These are phyloP conservation scores for Malacoctenus gilli DNA, from an alignment of 2,797 vertebrate species.

Conservation along the genomic window DNA sequence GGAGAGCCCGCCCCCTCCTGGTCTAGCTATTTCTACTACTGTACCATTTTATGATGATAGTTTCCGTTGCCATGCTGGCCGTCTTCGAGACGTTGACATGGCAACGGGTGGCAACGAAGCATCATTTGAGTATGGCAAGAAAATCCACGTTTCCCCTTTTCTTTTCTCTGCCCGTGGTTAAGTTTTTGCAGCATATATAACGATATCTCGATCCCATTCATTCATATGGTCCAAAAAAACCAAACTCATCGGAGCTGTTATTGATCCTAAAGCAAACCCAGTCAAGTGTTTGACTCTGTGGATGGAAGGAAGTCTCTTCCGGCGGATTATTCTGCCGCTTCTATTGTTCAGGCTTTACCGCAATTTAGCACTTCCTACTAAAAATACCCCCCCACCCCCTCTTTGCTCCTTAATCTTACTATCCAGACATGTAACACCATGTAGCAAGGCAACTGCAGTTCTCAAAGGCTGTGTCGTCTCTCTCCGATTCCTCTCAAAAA, in stretches of 20 bases:
- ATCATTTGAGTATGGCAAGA: constrained; percentile 83
- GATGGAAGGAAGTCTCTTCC: constrained; percentile 89
- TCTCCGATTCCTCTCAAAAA: constrained; percentile 70
- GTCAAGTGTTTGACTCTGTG: constrained; percentile 92
- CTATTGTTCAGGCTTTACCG: constrained; percentile 80
- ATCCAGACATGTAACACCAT: constrained; percentile 66
- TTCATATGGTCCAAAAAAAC: constrained; percentile 72
- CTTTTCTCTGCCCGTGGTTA: constrained; percentile 82
- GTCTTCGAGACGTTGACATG: constrained; percentile 84
- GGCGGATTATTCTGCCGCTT: constrained; percentile 70
- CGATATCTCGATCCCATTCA: constrained; percentile 64
- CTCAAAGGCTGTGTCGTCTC: constrained; percentile 75
- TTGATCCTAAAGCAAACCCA: constrained; percentile 79
- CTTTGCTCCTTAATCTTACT: constrained; percentile 55
- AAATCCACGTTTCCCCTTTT: constrained; percentile 61
- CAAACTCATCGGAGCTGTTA: constrained; percentile 70
- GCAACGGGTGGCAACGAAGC: constrained; percentile 94
- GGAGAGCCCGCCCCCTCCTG: constrained; percentile 98
- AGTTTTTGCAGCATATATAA: constrained; percentile 91
- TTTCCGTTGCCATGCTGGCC: constrained; percentile 96
- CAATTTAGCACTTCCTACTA: constrained; percentile 64
- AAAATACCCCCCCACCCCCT: constrained; percentile 20
- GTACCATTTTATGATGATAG: constrained; percentile 99
- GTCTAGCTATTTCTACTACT: constrained; percentile 99
- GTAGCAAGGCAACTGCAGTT: constrained; percentile 77